These are phyloP conservation scores for Carlito syrichta DNA, from an alignment of 2,113 vertebrate genomes.

Conservation along the genomic window DNA sequence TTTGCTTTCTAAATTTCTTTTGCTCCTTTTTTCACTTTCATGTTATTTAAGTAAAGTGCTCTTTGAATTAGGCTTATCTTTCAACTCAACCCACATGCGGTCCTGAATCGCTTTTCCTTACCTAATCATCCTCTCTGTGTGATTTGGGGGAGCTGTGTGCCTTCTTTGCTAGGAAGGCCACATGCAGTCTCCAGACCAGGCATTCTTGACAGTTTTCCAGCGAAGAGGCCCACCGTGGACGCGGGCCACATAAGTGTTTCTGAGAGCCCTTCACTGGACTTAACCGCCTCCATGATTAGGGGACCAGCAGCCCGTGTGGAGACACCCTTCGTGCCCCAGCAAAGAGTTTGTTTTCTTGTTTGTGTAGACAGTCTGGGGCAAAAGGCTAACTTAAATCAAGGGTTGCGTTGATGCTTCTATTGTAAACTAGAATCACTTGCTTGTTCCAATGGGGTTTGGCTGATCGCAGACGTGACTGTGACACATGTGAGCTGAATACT, in stretches of 20 bases:
- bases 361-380: neutral
- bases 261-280: neutral
- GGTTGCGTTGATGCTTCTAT: neutral
- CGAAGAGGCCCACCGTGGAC: neutral
- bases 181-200: neutral
- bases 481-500: neutral
- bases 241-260: neutral
- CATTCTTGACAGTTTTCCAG: neutral
- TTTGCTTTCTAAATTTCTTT: conserved; percentile 15
- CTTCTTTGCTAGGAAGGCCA: neutral
- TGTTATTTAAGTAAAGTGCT: neutral
- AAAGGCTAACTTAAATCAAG: neutral
- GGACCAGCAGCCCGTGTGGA: neutral
- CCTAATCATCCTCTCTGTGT: neutral
- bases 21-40: neutral
- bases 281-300: too few species aligned
- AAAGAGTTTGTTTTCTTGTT: neutral
- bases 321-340: neutral
- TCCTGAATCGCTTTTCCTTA: neutral
- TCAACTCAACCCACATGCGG: neutral
- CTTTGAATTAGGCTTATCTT: conserved; percentile 1
- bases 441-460: neutral
- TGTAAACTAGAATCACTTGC: neutral
- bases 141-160: neutral
- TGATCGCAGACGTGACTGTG: neutral